Base-by-base conservation (phyloP, 1,140 invertebrate species). In the Branchinecta lynchi region DNA sequence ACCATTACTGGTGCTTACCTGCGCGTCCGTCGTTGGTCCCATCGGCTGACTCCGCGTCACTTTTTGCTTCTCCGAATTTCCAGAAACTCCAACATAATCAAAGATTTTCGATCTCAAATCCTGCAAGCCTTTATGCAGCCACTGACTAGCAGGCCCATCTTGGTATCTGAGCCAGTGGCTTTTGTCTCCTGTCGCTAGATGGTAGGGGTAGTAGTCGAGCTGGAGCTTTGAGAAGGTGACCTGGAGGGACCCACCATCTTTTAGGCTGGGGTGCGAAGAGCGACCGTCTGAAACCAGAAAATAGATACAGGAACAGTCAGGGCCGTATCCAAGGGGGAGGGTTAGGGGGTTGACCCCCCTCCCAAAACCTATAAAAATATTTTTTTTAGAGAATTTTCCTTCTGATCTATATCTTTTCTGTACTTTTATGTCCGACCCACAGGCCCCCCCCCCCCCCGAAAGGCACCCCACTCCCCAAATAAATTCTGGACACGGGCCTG, bases 201-300 rank as follows among this genome's bases (percentile, higher is more conserved):
- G 93, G 82, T 96, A 98, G 0, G 96, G 96, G 81, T 98, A 99
- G 77, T 93, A 91, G 79, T 98, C 96, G 9, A 98, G 81, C 77
- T 93, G 88, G 76, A 98, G 87, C 65, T 75, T 81, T 43, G 77
- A 83, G 21, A 99, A 78, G 7, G 89, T 89, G 51, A 98, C 87
- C 81, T 98, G 95, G 70, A 98, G 80, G n/a, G 94, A 92, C 6
- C 92, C 95, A 20, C 94, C 94, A 71, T 89, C 88, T 74, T 88
- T 86, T 65, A 96, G 77, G 67, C 89, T 86, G 0, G 90, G 89
- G 82, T 92, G 87, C 68, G 84, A 82, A 1, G 90, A 93, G 72
- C 90, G 82, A 7, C 90, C 90, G 79, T 83, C 89, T 90, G 73
- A 20, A 75, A 75, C 66, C 66, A 72, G 70, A 3, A 5, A 32